Percentiles rank a stretch among this genome's conserved stretches.
Evolutionary conservation across 2,797 vertebrate genomes (phyloP).

Genomic region (Bucorvus abyssinicus): DNA sequence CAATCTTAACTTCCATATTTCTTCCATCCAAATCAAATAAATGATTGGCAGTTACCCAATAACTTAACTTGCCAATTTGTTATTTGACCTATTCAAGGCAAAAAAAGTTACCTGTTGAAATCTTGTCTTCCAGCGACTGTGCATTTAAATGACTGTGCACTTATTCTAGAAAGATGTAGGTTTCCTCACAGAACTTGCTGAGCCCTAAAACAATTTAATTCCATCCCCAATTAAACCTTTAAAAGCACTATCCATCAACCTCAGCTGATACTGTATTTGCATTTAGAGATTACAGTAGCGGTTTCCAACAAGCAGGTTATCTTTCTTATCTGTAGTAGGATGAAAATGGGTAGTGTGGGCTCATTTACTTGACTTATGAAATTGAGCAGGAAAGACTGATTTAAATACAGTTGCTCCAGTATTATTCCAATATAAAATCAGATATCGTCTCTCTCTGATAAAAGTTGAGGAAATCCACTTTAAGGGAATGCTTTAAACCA

Average conservation of each 20-base stretch:
- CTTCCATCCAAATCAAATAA: slow-evolving; percentile 25
- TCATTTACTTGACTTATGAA: slow-evolving; percentile 33
- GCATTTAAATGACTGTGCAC: too few relatives aligned
- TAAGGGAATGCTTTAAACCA: slow-evolving; percentile 10
- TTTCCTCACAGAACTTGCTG: slow-evolving; percentile 46
- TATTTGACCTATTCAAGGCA: slow-evolving; percentile 9
- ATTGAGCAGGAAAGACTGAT: not conserved
- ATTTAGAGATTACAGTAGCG: slow-evolving; percentile 17
- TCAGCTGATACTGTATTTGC: slow-evolving; percentile 29
- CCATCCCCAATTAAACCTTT: slow-evolving; percentile 55
- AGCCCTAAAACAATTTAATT: slow-evolving; percentile 55
- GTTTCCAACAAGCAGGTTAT: not conserved
- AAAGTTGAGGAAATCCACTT: slow-evolving; percentile 44
- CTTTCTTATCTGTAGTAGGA: not conserved
- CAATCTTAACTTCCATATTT: slow-evolving; percentile 33
- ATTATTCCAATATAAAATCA: slow-evolving; percentile 7
- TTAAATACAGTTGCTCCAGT: slow-evolving; percentile 25
- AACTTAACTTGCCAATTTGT: slow-evolving; percentile 30
- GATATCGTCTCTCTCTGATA: not conserved
- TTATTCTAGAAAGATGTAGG: slow-evolving; percentile 45
- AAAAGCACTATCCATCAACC: slow-evolving; percentile 56
- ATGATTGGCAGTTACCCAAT: slow-evolving; percentile 49
- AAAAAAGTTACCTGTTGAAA: slow-evolving; percentile 5
- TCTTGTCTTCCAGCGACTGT: slow-evolving; percentile 20
- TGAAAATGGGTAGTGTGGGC: not conserved